These are phyloP conservation scores for Pristionchus entomophagus DNA, from an alignment of 2,888 invertebrate genomes.

Conservation along the genomic window DNA sequence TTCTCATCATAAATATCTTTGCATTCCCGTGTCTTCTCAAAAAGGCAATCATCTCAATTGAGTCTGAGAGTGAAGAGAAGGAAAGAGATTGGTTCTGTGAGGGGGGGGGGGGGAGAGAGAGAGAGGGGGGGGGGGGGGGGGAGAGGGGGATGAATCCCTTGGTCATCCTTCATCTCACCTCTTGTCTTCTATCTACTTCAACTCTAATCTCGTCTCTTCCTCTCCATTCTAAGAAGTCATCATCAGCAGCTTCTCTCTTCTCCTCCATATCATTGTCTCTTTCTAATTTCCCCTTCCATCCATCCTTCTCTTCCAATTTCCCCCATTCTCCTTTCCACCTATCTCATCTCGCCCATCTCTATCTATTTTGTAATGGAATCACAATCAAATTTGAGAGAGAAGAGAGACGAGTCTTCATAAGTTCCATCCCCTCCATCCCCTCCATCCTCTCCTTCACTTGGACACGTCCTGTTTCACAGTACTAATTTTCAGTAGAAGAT, in stretches of 20 bases:
- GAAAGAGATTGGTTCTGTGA: not conserved
- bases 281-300: conserved; percentile 24
- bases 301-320: not conserved
- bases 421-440: not conserved
- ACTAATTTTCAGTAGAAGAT: not conserved
- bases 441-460: not conserved
- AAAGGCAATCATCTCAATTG: conserved; percentile 34
- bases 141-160: not conserved
- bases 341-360: conserved; percentile 2
- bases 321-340: not conserved
- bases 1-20: not conserved
- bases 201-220: not conserved
- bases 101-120: no score
- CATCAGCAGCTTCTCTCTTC: not conserved
- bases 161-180: no score
- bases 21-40: conserved; percentile 3
- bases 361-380: conserved; percentile 24
- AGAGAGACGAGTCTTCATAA: conserved; percentile 13
- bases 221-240: not conserved
- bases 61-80: not conserved
- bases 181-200: conserved; percentile 7
- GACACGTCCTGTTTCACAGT: not conserved
- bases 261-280: not conserved
- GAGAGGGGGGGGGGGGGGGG: no score
- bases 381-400: conserved; percentile 5